phyloP scores from a whole-genome alignment of 2,113 vertebrate species.

The Choloepus hoffmanni region DNA sequence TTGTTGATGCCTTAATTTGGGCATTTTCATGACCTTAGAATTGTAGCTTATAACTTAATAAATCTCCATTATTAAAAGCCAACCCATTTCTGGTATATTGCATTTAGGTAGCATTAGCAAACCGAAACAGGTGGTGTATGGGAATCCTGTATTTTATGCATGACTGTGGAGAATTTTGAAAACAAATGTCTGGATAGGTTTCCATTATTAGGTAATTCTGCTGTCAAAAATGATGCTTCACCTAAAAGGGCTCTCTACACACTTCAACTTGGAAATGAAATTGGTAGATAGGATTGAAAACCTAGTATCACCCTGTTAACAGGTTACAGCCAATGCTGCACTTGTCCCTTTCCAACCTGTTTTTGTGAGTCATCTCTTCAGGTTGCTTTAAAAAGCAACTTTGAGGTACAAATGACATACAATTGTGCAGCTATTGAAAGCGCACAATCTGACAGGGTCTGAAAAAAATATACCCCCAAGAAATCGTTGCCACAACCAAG shows the following conservation, averaged over 20 bases:
- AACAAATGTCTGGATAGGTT: neutral
- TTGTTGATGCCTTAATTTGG: too few relatives aligned
- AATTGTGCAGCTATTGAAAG: neutral
- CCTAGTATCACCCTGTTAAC: neutral
- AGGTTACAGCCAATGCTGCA: neutral
- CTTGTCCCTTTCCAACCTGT: neutral
- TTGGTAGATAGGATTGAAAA: neutral
- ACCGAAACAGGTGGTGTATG: too few relatives aligned
- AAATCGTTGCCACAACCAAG: neutral
- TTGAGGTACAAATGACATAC: neutral
- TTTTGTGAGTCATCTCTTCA: neutral
- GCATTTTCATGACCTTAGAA: too few relatives aligned
- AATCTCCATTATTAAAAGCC: too few relatives aligned
- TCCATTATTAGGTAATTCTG: neutral
- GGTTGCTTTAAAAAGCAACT: neutral
- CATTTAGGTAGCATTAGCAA: too few relatives aligned
- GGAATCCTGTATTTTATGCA: too few relatives aligned
- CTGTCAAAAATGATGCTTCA: neutral
- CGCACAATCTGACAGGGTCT: neutral
- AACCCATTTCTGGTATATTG: too few relatives aligned
- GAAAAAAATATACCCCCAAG: accelerated
- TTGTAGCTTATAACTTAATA: too few relatives aligned
- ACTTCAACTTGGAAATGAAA: neutral
- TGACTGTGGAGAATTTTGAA: neutral
- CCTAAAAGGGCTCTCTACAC: neutral